phyloP scores from a whole-genome alignment of 2,797 vertebrate species.

The Myripristis jacobus region DNA sequence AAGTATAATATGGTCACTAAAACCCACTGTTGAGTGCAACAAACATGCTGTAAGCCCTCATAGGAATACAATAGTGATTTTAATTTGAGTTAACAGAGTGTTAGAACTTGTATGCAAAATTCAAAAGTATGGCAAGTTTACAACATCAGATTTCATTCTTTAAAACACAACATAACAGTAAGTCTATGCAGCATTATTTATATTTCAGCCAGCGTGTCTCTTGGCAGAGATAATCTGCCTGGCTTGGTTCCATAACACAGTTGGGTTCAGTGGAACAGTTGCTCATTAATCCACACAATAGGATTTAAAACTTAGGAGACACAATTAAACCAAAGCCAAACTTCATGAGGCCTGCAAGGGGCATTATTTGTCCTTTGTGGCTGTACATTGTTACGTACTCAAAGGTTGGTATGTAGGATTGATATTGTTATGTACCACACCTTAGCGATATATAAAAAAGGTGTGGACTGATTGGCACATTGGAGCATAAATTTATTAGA shows the following conservation, averaged over 20 bases:
- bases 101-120: background rate
- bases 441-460: no score
- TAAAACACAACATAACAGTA: no score
- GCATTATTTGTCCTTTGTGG: no score
- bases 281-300: slow-evolving; percentile 7
- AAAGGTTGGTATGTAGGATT: no score
- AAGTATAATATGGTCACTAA: no score
- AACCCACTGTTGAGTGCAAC: no score
- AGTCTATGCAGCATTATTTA: background rate
- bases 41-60: background rate
- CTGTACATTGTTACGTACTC: no score
- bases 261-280: background rate
- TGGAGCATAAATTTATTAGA: no score
- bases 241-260: slow-evolving; percentile 5
- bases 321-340: background rate
- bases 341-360: no score
- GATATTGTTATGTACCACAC: no score
- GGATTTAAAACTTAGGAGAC: background rate
- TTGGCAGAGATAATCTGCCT: slow-evolving; percentile 4
- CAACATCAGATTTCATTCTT: no score
- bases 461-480: no score
- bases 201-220: slow-evolving; percentile 1
- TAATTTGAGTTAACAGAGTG: background rate
- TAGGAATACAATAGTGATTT: background rate
- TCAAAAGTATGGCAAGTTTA: background rate